Percentiles rank a stretch among this genome's conserved stretches.
Evolutionary conservation across 2,797 vertebrate species (phyloP).

Genomic region (Australoheros facetus): DNA sequence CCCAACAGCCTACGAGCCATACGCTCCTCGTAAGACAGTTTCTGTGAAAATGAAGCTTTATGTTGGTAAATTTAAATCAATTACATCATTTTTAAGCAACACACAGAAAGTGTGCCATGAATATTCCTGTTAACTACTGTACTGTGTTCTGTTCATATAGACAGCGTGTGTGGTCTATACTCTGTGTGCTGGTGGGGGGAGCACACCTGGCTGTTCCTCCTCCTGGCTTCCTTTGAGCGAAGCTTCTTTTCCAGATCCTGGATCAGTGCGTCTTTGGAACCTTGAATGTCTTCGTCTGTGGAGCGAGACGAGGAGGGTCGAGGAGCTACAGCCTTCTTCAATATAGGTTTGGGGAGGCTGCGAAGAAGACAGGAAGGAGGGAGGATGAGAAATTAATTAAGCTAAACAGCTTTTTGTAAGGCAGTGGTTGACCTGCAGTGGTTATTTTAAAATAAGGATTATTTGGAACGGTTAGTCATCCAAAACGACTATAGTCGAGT

Average conservation of each 20-base stretch:
- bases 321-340: constrained; percentile 83
- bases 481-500: background rate
- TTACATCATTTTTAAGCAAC: background rate
- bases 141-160: background rate
- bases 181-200: background rate
- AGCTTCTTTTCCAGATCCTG: constrained; percentile 96
- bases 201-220: constrained; percentile 88
- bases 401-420: background rate
- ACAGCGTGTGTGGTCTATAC: background rate
- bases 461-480: background rate
- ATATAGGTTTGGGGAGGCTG: constrained; percentile 87
- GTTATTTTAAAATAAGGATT: background rate
- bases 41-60: constrained; percentile 72
- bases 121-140: background rate
- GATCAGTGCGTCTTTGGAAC: constrained; percentile 95
- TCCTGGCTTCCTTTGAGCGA: constrained; percentile 88
- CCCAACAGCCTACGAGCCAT: constrained; percentile 96
- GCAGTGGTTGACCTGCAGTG: background rate
- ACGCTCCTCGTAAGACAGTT: constrained; percentile 92
- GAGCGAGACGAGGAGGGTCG: constrained; percentile 81
- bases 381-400: background rate
- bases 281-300: constrained; percentile 92
- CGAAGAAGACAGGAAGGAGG: background rate
- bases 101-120: background rate
- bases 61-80: constrained; percentile 9